These are phyloP conservation scores for Heliconius eleuchia DNA, from an alignment of 1,140 invertebrate species.

Conservation along the genomic window DNA sequence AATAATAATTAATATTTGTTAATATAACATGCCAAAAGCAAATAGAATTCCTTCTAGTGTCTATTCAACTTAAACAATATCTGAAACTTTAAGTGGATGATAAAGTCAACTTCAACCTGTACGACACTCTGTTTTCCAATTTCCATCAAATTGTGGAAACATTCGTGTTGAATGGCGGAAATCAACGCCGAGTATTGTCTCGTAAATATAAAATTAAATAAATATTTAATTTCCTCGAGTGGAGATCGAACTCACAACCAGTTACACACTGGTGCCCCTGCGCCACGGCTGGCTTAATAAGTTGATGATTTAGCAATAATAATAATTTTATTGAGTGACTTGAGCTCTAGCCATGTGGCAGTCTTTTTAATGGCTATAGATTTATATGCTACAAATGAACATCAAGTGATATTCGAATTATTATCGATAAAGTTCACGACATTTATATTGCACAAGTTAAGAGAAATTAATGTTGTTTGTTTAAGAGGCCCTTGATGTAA, in stretches of 20 bases:
- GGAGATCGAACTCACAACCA: too few relatives aligned
- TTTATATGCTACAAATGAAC: constrained; percentile 19
- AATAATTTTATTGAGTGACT: constrained; percentile 19
- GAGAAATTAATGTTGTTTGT: constrained; percentile 34
- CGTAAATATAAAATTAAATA: too few relatives aligned
- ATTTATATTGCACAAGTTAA: constrained; percentile 34
- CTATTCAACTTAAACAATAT: not conserved
- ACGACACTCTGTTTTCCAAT: too few relatives aligned
- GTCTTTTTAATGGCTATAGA: constrained; percentile 14
- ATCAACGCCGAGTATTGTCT: too few relatives aligned
- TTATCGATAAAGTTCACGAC: constrained; percentile 30
- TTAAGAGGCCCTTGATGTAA: constrained; percentile 9
- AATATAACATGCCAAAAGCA: not conserved
- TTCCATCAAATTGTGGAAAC: too few relatives aligned
- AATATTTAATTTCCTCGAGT: too few relatives aligned
- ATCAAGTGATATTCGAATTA: constrained; percentile 27
- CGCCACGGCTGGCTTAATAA: not conserved
- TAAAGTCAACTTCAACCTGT: not conserved
- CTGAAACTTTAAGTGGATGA: not conserved
- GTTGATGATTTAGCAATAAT: not conserved
- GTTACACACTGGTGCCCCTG: too few relatives aligned
- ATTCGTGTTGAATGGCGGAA: too few relatives aligned
- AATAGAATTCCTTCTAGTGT: not conserved
- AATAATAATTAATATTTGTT: not conserved
- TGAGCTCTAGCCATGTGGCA: constrained; percentile 12